These are phyloP conservation scores for Cisticola juncidis DNA, from an alignment of 2,113 vertebrate genomes.

Conservation along the genomic window DNA sequence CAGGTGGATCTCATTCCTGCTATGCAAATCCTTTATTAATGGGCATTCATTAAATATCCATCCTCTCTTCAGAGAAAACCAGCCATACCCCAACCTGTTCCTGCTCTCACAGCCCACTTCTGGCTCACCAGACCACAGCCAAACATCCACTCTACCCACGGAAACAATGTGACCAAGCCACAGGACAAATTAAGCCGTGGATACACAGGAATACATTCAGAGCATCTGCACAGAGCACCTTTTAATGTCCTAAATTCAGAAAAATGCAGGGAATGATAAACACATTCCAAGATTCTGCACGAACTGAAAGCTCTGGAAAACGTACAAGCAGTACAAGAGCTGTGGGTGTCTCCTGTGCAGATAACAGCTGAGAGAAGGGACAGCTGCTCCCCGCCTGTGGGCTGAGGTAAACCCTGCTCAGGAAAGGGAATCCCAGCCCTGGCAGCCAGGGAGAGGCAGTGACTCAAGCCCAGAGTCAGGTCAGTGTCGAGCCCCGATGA, in stretches of 20 bases:
- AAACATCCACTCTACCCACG: neutral
- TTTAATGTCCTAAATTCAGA: neutral
- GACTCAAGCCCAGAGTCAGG: neutral
- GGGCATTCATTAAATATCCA: neutral
- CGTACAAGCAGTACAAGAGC: neutral
- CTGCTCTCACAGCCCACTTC: neutral
- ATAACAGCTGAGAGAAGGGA: neutral
- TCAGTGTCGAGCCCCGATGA: neutral
- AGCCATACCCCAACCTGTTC: neutral
- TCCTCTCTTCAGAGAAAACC: neutral
- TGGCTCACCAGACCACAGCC: neutral
- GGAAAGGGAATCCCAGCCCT: neutral
- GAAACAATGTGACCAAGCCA: neutral
- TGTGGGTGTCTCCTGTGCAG: neutral
- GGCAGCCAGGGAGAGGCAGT: neutral
- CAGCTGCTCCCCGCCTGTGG: neutral
- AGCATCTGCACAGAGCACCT: neutral
- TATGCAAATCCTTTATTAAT: neutral
- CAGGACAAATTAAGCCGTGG: neutral
- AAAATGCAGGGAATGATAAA: neutral
- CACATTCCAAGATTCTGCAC: neutral
- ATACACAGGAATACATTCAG: neutral
- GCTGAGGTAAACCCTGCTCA: neutral
- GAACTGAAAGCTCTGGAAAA: neutral
- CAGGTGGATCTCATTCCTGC: neutral